These are phyloP conservation scores for Mormyrops attenuatus DNA, from an alignment of 2,797 vertebrate species.

Conservation along the genomic window DNA sequence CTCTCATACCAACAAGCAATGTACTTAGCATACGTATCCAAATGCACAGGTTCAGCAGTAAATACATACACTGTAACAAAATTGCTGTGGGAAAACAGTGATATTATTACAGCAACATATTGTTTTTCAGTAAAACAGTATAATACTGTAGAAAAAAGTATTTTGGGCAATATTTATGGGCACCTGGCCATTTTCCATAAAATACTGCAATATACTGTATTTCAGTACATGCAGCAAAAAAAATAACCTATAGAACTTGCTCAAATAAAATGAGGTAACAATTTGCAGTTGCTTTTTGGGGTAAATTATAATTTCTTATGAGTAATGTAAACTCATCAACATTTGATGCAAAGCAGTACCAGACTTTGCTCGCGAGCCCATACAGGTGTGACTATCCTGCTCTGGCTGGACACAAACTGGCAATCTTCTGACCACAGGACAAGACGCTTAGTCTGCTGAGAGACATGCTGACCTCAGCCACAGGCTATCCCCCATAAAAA, in stretches of 20 bases:
- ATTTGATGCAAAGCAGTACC: background rate
- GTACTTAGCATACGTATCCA: background rate
- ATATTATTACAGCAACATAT: background rate
- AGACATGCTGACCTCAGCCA: background rate
- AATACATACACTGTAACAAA: background rate
- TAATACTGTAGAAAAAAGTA: background rate
- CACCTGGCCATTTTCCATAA: no score
- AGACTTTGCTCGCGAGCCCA: background rate
- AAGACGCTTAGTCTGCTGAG: background rate
- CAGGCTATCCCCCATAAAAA: background rate
- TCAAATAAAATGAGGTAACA: background rate
- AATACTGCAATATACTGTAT: no score
- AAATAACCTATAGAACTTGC: background rate
- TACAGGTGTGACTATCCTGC: background rate
- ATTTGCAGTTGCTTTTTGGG: background rate
- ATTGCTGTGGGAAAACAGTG: background rate
- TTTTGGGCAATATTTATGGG: background rate
- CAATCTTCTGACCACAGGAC: background rate
- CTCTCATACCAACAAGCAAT: background rate
- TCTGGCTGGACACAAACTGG: background rate
- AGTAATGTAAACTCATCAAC: background rate
- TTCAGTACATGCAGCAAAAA: no score
- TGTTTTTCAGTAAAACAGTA: background rate
- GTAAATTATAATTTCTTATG: background rate
- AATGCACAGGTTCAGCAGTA: background rate